phyloP scores from a whole-genome alignment of 2,797 vertebrate species.

The Neomorphus geoffroyi region DNA sequence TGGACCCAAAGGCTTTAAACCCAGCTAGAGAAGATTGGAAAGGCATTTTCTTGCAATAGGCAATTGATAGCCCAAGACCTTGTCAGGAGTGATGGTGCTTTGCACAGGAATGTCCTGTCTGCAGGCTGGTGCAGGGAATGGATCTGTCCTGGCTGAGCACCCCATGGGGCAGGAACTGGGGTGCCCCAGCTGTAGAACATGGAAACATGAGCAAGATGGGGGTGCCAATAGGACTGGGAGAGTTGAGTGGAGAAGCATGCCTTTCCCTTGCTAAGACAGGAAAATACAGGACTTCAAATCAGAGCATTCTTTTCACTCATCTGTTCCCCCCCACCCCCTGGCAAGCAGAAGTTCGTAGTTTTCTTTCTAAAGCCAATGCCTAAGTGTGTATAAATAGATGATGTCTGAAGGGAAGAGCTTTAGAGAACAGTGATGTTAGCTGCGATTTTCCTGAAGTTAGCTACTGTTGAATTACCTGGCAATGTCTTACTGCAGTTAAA shows the following conservation, averaged over 20 bases:
- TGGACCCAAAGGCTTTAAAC: not conserved
- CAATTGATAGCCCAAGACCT: not conserved
- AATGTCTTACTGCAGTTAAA: not conserved
- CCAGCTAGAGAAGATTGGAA: not conserved
- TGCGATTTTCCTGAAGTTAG: not conserved
- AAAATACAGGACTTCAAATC: not conserved
- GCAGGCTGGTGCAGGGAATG: not conserved
- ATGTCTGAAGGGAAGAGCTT: not conserved
- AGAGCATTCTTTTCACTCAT: not conserved
- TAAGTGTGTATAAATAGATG: not conserved
- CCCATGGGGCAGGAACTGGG: not conserved
- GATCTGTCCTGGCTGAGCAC: not conserved
- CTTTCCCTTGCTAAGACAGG: not conserved
- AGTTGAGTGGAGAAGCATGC: not conserved
- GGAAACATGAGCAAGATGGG: not conserved
- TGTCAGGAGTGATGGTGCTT: rapidly evolving
- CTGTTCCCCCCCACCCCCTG: not conserved
- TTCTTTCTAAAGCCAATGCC: not conserved
- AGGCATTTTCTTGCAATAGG: not conserved
- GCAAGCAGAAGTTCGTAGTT: not conserved
- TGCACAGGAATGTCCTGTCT: rapidly evolving
- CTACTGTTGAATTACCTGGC: not conserved
- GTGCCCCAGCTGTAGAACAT: not conserved
- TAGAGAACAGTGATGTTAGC: not conserved
- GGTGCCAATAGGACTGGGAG: not conserved